A percentile compares a stretch with the other conserved stretches of the same genome.
phyloP scores from a whole-genome alignment of 2,113 vertebrate genomes.

The Podarcis muralis region DNA sequence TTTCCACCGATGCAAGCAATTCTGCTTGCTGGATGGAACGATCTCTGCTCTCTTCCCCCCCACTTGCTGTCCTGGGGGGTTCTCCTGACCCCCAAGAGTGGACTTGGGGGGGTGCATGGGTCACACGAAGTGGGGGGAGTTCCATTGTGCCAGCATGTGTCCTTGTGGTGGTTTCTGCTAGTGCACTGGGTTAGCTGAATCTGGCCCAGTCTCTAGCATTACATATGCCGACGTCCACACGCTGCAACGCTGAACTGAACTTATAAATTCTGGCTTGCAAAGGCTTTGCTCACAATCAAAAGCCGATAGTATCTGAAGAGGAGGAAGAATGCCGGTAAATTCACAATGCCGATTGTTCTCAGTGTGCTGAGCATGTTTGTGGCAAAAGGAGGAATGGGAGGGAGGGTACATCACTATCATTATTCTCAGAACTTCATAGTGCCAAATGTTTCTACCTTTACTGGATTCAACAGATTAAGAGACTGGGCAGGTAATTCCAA shows the following conservation, averaged over 20 bases:
- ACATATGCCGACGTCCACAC: neutral
- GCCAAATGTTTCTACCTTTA: neutral
- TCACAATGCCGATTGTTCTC: neutral
- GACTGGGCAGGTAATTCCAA: conserved; percentile 11
- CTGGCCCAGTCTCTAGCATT: too few species aligned
- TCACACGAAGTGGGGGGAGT: neutral
- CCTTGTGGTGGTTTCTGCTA: neutral
- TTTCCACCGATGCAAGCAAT: too few species aligned
- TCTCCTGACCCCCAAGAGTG: too few species aligned
- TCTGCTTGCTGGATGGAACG: too few species aligned
- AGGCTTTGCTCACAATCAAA: neutral
- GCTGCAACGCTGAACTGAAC: neutral
- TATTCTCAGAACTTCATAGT: neutral
- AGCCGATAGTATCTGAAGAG: neutral
- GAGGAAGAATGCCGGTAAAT: neutral
- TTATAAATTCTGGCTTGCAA: neutral
- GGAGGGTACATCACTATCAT: too few species aligned
- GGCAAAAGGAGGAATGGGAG: neutral
- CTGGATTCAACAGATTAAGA: neutral
- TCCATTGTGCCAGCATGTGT: neutral
- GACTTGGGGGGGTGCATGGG: too few species aligned
- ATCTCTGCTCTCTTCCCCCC: too few species aligned
- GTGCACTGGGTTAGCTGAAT: too few species aligned
- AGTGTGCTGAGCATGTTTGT: neutral
- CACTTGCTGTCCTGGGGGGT: too few species aligned